Conservation (phyloP, 2,113 vertebrate species). For the Eretmochelys imbricata region DNA sequence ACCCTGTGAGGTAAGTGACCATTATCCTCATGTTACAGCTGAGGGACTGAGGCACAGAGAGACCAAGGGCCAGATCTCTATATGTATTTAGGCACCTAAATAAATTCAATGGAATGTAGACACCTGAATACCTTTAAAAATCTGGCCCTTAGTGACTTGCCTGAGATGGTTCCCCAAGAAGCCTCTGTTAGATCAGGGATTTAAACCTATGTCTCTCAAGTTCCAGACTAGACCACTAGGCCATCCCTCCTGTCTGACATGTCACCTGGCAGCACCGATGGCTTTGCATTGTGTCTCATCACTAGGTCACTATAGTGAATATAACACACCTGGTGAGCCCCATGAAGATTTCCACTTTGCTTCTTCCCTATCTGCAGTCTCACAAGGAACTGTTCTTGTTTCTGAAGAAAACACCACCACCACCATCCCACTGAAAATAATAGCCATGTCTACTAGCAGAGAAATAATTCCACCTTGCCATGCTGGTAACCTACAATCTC, state of each 20-base stretch:
- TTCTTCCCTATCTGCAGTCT: neutral
- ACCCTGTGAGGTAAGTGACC: neutral
- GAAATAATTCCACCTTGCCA: neutral
- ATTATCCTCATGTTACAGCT: neutral
- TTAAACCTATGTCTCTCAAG: neutral
- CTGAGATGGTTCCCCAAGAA: neutral
- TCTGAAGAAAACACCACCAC: neutral
- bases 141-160: no score
- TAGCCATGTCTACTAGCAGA: neutral
- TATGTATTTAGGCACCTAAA: no score
- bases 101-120: no score
- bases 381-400: neutral
- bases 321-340: neutral
- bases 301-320: neutral
- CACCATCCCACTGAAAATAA: neutral
- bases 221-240: neutral
- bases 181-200: neutral
- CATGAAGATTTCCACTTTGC: neutral
- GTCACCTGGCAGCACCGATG: no score
- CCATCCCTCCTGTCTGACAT: neutral
- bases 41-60: neutral
- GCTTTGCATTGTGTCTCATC: neutral
- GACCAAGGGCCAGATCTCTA: neutral
- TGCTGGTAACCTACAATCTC: neutral
- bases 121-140: no score